Evolutionary conservation across 2,797 vertebrate species (phyloP).

Genomic region (Trichosurus vulpecula): DNA sequence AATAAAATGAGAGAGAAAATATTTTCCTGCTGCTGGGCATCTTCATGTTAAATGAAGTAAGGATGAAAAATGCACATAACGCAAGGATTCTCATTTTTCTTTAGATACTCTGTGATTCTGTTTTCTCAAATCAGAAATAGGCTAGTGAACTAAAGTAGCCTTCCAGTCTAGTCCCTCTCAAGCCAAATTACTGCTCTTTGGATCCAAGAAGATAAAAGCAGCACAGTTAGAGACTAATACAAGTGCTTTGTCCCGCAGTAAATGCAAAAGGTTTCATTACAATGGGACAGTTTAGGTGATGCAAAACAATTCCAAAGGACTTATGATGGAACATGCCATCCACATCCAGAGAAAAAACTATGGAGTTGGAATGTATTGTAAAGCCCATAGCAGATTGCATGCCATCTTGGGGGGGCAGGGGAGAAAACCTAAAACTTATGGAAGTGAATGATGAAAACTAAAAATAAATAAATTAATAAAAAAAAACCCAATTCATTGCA

Average conservation of each 20-base stretch:
- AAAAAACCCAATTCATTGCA: too few relatives aligned
- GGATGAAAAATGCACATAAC: conserved; percentile 49
- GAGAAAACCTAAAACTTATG: too few relatives aligned
- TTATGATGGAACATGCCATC: too few relatives aligned
- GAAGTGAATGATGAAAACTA: too few relatives aligned
- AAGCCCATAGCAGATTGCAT: too few relatives aligned
- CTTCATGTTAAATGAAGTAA: conserved; percentile 79
- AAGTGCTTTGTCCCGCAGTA: neutral
- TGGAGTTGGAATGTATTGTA: too few relatives aligned
- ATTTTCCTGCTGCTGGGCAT: conserved; percentile 77
- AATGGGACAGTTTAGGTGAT: neutral
- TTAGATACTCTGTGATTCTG: conserved; percentile 1
- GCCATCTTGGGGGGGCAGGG: too few relatives aligned
- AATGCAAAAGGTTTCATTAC: too few relatives aligned
- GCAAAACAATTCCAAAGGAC: too few relatives aligned
- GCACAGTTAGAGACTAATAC: neutral
- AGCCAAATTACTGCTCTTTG: neutral
- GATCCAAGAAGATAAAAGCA: neutral
- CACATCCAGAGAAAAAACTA: too few relatives aligned
- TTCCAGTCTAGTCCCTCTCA: neutral
- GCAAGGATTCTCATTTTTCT: neutral
- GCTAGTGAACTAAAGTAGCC: neutral
- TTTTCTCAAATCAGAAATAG: conserved; percentile 49
- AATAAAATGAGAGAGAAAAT: conserved; percentile 77
- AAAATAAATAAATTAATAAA: too few relatives aligned